Evolutionary conservation across 2,113 vertebrate genomes (phyloP).

Genomic region (Sylvia atricapilla): DNA sequence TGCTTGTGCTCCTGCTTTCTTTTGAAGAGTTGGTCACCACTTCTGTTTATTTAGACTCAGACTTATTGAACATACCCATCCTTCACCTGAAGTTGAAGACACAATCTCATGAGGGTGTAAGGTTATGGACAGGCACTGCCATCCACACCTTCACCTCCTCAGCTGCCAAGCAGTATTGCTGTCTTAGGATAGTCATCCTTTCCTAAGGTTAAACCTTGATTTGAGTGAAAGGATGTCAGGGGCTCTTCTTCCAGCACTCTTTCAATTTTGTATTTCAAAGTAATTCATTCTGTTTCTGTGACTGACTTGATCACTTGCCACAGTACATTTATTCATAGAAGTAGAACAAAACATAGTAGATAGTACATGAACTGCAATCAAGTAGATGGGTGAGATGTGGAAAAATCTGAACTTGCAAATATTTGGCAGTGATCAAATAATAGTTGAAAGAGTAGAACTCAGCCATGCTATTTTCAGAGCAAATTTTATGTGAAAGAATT

Average conservation of each 20-base stretch:
- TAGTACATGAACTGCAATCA: neutral
- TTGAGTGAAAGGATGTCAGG: neutral
- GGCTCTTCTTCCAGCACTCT: conserved; percentile 48
- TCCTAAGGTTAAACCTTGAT: conserved; percentile 26
- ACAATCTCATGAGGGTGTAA: neutral
- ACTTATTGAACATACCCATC: neutral
- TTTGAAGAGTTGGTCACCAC: neutral
- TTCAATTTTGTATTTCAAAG: neutral
- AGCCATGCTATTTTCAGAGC: conserved; percentile 42
- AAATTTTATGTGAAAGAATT: conserved; percentile 53
- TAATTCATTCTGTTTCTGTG: neutral
- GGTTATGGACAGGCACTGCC: neutral
- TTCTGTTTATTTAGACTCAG: neutral
- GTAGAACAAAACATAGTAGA: neutral
- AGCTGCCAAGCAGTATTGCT: conserved; percentile 43
- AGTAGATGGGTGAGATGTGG: neutral
- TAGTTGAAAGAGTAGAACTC: conserved; percentile 34
- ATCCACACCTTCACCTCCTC: conserved; percentile 62
- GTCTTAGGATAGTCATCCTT: neutral
- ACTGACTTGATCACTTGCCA: neutral
- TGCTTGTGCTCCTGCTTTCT: neutral
- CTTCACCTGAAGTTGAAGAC: neutral
- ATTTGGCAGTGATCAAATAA: conserved; percentile 46
- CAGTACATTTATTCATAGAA: neutral
- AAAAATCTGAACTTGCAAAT: conserved; percentile 54